Base-by-base conservation (phyloP, 2,113 vertebrate genomes). In the Astatotilapia flaviijosephi region DNA sequence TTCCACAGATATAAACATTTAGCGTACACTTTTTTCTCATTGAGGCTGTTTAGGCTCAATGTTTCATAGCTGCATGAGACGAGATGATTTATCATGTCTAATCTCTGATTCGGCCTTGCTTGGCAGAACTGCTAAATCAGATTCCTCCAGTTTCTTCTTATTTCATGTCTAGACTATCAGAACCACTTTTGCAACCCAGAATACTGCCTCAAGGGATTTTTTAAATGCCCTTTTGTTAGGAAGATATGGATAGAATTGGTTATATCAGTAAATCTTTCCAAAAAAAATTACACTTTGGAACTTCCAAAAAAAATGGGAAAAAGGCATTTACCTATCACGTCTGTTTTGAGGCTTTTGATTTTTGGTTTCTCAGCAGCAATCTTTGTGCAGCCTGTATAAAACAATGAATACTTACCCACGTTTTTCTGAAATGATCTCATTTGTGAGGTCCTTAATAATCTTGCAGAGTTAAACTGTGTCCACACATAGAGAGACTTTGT, bases 251-350 rank as follows among this genome's bases (percentile, higher is more conserved):
- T 19, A 19, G 10, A 45, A 47, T 47, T 75, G 5, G 19, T 68
- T 68, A 68, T 47, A 75, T 75, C 21, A 28, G 68, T 26, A 47
- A 75, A 47, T 47, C 68, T 75, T 47, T 47, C 21, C 21, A 19
- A 75, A 75, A 58, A 7, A 47, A 45, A 47, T 10, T n/a, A 28
- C 14, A 28, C 42, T 49, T 8, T 49, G 15, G 26, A 77, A 49
- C 42, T 77, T 49, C 23, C 23, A 31, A 28, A 26, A 73, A 73
- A 19, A 5, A 19, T 19, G 21, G 65, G 4, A 45, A 73, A 47
- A 47, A 11, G 2, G 6, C 9, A 19, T 75, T 75, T 28, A 31
- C 6, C 23, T 0, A 60, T 60, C 14, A 31, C 0, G 0, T 75
- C 40, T 45, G 40, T 17, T 73, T 28, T 0, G 9, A 28, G 68